phyloP scores from a whole-genome alignment of 2,113 vertebrate genomes.

The Oncorhynchus keta region DNA sequence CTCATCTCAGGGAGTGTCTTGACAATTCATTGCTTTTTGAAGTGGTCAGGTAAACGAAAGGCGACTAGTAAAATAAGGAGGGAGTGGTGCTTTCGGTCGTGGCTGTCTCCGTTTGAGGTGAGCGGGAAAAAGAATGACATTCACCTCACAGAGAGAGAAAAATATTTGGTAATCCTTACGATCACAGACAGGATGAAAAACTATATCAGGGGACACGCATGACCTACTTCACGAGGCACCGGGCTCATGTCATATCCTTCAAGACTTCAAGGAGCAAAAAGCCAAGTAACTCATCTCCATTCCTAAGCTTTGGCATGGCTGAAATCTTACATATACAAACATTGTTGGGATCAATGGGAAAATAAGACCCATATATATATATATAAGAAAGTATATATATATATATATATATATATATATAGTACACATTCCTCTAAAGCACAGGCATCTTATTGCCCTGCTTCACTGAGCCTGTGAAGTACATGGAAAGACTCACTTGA shows the following conservation, averaged over 20 bases:
- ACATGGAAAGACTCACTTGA: slow-evolving; percentile 1
- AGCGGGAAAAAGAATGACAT: slow-evolving; percentile 59
- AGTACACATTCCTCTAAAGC: neutral
- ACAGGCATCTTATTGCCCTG: neutral
- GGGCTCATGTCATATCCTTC: slow-evolving; percentile 49
- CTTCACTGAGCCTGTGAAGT: neutral
- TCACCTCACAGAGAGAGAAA: slow-evolving; percentile 46
- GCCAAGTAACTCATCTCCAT: slow-evolving; percentile 30
- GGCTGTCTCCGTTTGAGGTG: slow-evolving; percentile 34
- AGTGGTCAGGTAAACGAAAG: slow-evolving; percentile 69
- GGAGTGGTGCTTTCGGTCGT: slow-evolving; percentile 23
- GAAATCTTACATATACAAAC: slow-evolving; percentile 1
- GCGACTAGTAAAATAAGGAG: slow-evolving; percentile 54
- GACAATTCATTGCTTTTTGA: slow-evolving; percentile 77
- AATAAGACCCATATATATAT: too few species aligned
- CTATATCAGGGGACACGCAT: slow-evolving; percentile 42
- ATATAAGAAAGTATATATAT: too few species aligned
- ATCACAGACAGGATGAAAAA: slow-evolving; percentile 51
- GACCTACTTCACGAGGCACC: slow-evolving; percentile 49
- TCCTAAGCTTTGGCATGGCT: neutral
- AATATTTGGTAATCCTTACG: slow-evolving; percentile 45
- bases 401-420: too few species aligned
- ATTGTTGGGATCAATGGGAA: neutral
- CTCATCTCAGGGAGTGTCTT: slow-evolving; percentile 63
- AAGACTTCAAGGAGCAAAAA: slow-evolving; percentile 52